These are phyloP conservation scores for Gadus chalcogrammus DNA, from an alignment of 2,113 vertebrate species.

Conservation along the genomic window DNA sequence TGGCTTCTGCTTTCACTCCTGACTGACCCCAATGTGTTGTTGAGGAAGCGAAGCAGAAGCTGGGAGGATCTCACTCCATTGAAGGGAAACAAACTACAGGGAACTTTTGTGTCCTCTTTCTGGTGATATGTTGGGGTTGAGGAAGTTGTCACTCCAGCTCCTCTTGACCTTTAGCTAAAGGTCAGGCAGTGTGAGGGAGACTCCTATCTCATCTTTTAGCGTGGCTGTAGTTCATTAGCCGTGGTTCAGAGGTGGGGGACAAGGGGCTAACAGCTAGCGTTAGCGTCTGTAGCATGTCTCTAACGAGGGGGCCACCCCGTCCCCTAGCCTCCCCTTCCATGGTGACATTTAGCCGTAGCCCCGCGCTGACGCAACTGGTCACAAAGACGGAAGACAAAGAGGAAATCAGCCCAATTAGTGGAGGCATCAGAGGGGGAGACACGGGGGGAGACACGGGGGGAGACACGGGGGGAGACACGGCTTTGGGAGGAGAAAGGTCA, in stretches of 20 bases:
- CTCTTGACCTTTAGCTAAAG: no score
- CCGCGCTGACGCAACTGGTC: conserved; percentile 70
- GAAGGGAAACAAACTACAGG: no score
- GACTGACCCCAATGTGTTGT: no score
- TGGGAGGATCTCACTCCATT: no score
- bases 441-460: conserved; percentile 71
- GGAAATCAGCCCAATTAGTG: conserved; percentile 86
- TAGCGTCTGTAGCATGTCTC: no score
- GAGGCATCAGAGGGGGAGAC: conserved; percentile 82
- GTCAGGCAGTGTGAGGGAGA: no score
- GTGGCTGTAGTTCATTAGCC: no score
- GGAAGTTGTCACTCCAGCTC: conserved; percentile 26
- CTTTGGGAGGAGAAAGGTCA: conserved; percentile 83
- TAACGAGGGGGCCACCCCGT: no score
- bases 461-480: conserved; percentile 74
- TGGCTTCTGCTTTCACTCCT: no score
- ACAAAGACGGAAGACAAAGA: conserved; percentile 71
- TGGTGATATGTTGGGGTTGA: conserved; percentile 13
- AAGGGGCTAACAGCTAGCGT: conserved; percentile 59
- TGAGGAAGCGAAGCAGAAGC: not conserved
- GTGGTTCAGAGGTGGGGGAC: conserved; percentile 63
- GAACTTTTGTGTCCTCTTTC: no score
- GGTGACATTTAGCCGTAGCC: conserved; percentile 88
- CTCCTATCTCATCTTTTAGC: no score
- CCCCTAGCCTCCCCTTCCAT: conserved; percentile 58